These are phyloP conservation scores for Oscheius sp. DNA, from an alignment of 1,140 invertebrate species.

Conservation along the genomic window DNA sequence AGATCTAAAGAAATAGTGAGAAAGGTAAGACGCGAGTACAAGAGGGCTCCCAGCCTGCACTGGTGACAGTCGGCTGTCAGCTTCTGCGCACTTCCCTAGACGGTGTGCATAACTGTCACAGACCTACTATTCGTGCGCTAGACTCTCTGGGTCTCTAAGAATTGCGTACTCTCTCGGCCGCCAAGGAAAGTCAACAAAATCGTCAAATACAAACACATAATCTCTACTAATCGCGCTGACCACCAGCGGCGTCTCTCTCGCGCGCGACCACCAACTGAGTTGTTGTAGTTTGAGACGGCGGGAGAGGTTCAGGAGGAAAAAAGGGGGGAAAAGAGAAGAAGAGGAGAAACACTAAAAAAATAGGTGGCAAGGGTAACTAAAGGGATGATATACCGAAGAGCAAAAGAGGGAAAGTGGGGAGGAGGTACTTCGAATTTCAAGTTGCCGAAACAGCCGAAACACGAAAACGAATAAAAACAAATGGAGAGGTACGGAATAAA, in stretches of 20 bases:
- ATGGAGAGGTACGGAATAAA: too few species aligned
- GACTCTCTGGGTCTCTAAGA: not conserved
- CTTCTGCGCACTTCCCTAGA: not conserved
- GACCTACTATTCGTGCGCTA: slow-evolving; percentile 4
- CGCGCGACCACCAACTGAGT: too few species aligned
- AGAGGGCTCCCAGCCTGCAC: not conserved
- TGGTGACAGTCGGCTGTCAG: not conserved
- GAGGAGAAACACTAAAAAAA: too few species aligned
- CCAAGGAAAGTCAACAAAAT: slow-evolving; percentile 6
- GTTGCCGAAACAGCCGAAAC: too few species aligned
- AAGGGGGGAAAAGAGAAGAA: too few species aligned
- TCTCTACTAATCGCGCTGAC: not conserved
- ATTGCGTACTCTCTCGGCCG: not conserved
- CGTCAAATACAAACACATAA: slow-evolving; percentile 14
- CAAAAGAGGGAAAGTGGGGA: too few species aligned
- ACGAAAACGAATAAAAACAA: too few species aligned
- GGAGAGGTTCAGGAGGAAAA: too few species aligned
- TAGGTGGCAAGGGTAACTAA: too few species aligned
- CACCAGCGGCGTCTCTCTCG: not conserved
- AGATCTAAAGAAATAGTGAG: not conserved
- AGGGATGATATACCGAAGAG: too few species aligned
- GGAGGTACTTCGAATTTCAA: too few species aligned
- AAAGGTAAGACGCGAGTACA: not conserved
- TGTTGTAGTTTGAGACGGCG: too few species aligned
- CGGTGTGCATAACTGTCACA: slow-evolving; percentile 9